Evolutionary conservation across 2,888 invertebrate species (phyloP).

Genomic region (Epistrophella euchroma): DNA sequence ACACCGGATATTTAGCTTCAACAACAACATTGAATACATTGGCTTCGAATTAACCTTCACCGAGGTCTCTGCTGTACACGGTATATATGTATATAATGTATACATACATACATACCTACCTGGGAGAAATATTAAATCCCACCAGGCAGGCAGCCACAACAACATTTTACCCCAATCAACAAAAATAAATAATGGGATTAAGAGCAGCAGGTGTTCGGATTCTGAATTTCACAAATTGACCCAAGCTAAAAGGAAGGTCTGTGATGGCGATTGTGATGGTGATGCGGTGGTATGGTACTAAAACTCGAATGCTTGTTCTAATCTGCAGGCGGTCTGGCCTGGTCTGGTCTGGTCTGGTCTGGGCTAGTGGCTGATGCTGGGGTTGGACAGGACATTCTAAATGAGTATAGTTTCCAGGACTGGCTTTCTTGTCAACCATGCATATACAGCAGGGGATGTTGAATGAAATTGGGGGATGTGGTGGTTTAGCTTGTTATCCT

Average conservation of each 20-base stretch:
- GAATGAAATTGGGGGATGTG: slow-evolving; percentile 38
- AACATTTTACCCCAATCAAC: slow-evolving; percentile 74
- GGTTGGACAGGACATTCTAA: slow-evolving; percentile 38
- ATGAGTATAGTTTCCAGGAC: slow-evolving; percentile 55
- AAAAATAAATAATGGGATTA: slow-evolving; percentile 75
- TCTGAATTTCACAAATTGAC: slow-evolving; percentile 73
- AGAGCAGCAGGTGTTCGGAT: slow-evolving; percentile 75
- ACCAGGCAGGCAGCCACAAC: slow-evolving; percentile 61
- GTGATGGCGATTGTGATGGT: not conserved
- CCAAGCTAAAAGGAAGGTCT: slow-evolving; percentile 63
- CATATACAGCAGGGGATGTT: slow-evolving; percentile 24
- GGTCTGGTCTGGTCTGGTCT: slow-evolving; percentile 3
- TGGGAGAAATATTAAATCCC: slow-evolving; percentile 60
- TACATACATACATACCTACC: not conserved
- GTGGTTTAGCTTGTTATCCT: slow-evolving; percentile 59
- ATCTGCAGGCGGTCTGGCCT: slow-evolving; percentile 56
- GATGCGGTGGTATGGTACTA: slow-evolving; percentile 53
- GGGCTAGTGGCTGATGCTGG: slow-evolving; percentile 7
- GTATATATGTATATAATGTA: not conserved
- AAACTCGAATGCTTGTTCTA: slow-evolving; percentile 65
- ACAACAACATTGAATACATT: slow-evolving; percentile 47
- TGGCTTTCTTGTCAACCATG: slow-evolving; percentile 58
- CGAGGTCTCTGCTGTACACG: not conserved
- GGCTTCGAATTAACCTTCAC: slow-evolving; percentile 64
- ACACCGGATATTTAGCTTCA: slow-evolving; percentile 56